Evolutionary conservation across 1,140 invertebrate species (phyloP), one percentile per base, ranked within the genome.

Genomic region (Cotesia glomerata): DNA sequence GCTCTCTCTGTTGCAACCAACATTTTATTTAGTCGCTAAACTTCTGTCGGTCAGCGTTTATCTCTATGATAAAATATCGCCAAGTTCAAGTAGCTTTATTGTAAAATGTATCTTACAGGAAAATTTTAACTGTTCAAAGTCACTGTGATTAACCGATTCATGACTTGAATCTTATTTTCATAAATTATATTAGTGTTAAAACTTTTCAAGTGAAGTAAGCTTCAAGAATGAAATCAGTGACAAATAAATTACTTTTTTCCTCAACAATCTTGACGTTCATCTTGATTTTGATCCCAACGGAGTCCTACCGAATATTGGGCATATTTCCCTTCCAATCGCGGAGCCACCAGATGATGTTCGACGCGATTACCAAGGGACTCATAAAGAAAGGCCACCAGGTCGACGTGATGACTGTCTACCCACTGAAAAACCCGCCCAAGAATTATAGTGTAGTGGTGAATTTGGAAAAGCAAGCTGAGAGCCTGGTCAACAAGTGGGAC

Each of bases 351-450:
- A 78, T 86, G 36, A 81, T 88, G 32, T 87, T 87, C 71, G 76
- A 84, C 68, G 80, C 86, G 13, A 26, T 90, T 3, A 83, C 82
- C 11, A 78, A 81, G 70, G 86, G 84, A 61, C 76, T 91, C 34
- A 82, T 80, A 0, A 84, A 80, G 39, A 77, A 83, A 59, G 89
- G 88, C 9, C 89, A 90, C 76, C 80, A 88, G 71, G 78, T 90
- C 0, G 82, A 84, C 1, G 80, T 82, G 0, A 74, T 82, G 45
- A 83, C 79, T 0, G 77, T 81, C 70, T 81, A 70, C 74, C 80
- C 80, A 2, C 35, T 79, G 5, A 74, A 77, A 69, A 80, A 78
- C 65, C 76, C 80, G 5, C 72, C 83, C 0, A 85, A 87, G 61
- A 82, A 83, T 75, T 81, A 81, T 5, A 76, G 11, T 13, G 76